Conservation (phyloP, 2,797 vertebrate species). For the Taenioides sp. region DNA sequence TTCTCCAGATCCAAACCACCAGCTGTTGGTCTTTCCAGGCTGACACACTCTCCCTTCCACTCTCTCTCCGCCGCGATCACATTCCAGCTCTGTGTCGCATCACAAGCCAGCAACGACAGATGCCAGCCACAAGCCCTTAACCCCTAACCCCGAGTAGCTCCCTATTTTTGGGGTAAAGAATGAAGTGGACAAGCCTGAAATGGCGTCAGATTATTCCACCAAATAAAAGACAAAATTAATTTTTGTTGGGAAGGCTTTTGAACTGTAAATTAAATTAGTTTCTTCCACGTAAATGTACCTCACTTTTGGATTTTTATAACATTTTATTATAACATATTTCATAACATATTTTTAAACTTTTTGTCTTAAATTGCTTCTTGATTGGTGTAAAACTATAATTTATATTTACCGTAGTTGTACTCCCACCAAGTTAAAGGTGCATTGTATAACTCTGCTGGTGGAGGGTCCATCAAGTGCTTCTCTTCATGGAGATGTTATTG, state of each 20-base stretch:
- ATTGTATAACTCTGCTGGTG: too few species aligned
- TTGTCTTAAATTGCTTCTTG: too few species aligned
- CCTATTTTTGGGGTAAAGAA: conserved; percentile 75
- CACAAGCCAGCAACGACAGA: conserved; percentile 89
- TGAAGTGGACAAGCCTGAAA: conserved; percentile 65
- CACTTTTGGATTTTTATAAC: too few species aligned
- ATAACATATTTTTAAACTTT: too few species aligned
- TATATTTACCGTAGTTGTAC: too few species aligned
- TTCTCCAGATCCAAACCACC: conserved; percentile 84
- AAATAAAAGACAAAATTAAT: conserved; percentile 25
- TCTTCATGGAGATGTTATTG: too few species aligned
- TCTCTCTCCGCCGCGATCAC: conserved; percentile 67
- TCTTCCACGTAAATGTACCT: too few species aligned
- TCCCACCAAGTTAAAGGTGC: too few species aligned
- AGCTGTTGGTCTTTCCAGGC: conserved; percentile 91
- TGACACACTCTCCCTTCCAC: conserved; percentile 50
- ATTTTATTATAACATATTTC: too few species aligned
- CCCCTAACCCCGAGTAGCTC: conserved; percentile 70
- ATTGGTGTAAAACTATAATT: too few species aligned
- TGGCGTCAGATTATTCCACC: conserved; percentile 57
- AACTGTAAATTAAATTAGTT: background rate
- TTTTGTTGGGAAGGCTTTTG: conserved; percentile 17
- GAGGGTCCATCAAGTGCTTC: too few species aligned
- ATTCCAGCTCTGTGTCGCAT: conserved; percentile 82
- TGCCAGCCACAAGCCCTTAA: conserved; percentile 77